Base-by-base conservation (phyloP, 2,797 vertebrate species). In the Emydoidea blandingii region DNA sequence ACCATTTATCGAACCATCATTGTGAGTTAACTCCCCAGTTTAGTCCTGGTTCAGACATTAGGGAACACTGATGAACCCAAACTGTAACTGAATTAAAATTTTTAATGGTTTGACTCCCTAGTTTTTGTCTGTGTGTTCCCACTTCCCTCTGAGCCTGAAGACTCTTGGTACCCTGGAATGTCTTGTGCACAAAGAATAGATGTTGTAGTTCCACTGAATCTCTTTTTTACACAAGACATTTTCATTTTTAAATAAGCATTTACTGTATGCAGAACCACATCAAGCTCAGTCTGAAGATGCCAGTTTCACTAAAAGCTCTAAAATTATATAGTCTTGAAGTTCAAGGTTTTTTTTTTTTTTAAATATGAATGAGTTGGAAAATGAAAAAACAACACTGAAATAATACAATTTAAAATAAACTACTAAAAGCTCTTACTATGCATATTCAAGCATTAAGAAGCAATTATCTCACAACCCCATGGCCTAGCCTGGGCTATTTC, bases 381-480 rank as follows among this genome's bases (percentile, higher is more conserved):
- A 86, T 0, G 1, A 59, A 1, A 5, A 44, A 47, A 1, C 23
- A 47, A 1, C 23, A 8, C 6, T 72, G 3, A n/a, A 27, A 47
- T 85, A 85, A 1, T 5, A 27, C 47, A 82, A 88, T 44, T 90
- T 78, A 44, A 91, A 93, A 54, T 80, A 54, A 1, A 62, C 95
- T 52, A 65, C 18, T 79, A 50, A 50, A 91, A 62, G 4, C 91
- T 89, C 5, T 9, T 86, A 6, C 62, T 76, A 50, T 0, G 2
- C 2, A 62, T 1, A 85, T 79, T 1, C 9, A 86, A 31, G 1
- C n/a, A 68, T 53, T 72, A 88, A 19, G 47, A 89, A 89, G 21
- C 25, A 90, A 89, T 93, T 92, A 47, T 89, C 93, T 85, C 56
- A 11, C 59, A 4, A 8, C 4, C 23, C 79, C 11, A 8, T 53